Evolutionary conservation across 2,888 invertebrate genomes (phyloP), one percentile per base, ranked within the genome.

Genomic region (Emmelina monodactyla): DNA sequence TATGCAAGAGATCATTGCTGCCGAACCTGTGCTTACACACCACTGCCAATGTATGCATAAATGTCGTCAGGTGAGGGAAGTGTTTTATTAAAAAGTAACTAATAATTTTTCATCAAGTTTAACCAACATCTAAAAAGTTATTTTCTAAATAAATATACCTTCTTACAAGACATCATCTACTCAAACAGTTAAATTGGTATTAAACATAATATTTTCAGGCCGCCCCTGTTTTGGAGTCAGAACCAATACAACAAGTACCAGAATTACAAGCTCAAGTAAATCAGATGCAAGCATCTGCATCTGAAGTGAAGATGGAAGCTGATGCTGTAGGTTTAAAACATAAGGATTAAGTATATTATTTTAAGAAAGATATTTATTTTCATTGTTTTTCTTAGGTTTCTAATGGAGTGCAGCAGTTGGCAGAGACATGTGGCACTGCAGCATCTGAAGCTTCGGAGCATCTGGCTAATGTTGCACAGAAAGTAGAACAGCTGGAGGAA

Each of bases 21-120:
- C 72, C 1, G 80, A 76, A 40, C 67, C 73, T 1, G 43, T 69
- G 2, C 46, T 80, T 9, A 59, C 57, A 36, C 72, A 78, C 40
- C 78, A 81, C 41, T 80, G 79, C 39, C 67, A 75, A 2, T 79
- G 76, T 39, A 75, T 80, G 78, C 71, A 76, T 33, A 69, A 59
- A 16, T 79, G 75, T 47, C 67, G 72, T 49, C 71, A 78, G 68
- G 79, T 75, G 51, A 32, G 9, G n/a, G n/a, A n/a, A n/a, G 3
- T 2, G 13, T 11, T 22, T 14, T n/a, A n/a, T n/a, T n/a, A n/a
- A n/a, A n/a, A n/a, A n/a, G n/a, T n/a, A n/a, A n/a, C n/a, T n/a
- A n/a, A n/a, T n/a, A n/a, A n/a, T n/a, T n/a, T n/a, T n/a, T n/a
- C n/a, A n/a, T n/a, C n/a, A n/a, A n/a, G n/a, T n/a, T n/a, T n/a